phyloP scores from a whole-genome alignment of 2,888 invertebrate species.

The Agrochola litura region DNA sequence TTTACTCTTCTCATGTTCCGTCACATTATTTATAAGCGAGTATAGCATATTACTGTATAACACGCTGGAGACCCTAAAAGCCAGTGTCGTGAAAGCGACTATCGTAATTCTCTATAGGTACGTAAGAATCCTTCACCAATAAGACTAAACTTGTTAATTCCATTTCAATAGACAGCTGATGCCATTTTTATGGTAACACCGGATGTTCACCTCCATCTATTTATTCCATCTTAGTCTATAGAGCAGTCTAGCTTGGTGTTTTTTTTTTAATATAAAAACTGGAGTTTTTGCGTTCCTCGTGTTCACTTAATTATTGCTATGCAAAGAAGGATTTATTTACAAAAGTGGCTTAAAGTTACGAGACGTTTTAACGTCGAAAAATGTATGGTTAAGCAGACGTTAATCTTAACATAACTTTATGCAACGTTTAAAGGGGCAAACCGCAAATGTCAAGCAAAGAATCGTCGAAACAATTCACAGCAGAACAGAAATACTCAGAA shows the following conservation, averaged over 20 bases:
- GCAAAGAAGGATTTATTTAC: neutral
- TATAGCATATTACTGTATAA: neutral
- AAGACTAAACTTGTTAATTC: neutral
- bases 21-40: neutral
- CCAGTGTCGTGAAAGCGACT: neutral
- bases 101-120: neutral
- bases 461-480: neutral
- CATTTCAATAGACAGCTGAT: constrained; percentile 34
- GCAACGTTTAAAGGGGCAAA: neutral
- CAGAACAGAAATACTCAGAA: neutral
- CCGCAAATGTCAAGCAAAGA: neutral
- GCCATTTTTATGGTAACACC: constrained; percentile 32
- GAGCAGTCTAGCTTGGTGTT: neutral
- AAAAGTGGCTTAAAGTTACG: too few relatives aligned
- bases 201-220: constrained; percentile 27
- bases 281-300: neutral
- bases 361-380: neutral
- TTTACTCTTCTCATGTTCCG: neutral
- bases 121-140: neutral
- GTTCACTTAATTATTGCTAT: neutral
- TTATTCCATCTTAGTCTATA: constrained; percentile 26
- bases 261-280: too few relatives aligned
- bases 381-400: neutral
- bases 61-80: neutral
- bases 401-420: neutral